Base-by-base conservation (phyloP, 2,888 invertebrate species). In the Elysia crispata region DNA sequence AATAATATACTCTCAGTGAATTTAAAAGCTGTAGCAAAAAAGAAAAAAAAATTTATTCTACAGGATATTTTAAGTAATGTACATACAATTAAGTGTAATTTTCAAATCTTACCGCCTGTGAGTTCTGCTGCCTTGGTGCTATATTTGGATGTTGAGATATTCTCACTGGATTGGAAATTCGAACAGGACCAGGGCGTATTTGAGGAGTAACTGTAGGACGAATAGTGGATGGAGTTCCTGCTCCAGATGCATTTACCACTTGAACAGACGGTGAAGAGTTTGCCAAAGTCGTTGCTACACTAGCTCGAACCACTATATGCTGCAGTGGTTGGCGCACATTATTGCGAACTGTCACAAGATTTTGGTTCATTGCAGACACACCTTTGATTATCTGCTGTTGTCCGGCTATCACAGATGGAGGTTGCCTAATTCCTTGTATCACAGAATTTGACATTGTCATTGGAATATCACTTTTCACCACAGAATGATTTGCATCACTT, bases 341-440 rank as follows among this genome's bases (percentile, higher is more conserved):
- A 33, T 88, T 85, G 72, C 89, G 83, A 18, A 90, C 88, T 73
- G 89, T 86, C 76, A 89, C 88, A 57, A 89, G 85, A 86, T 84
- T 86, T 74, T 87, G 84, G 82, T 85, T 87, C 49, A 77, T 81
- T 64, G 82, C 57, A 15, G 73, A 49, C 13, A 77, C 75, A 41
- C 80, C 83, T 81, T 81, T 81, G 33, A 83, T 77, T 49, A 76
- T 57, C 31, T 80, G 79, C 54, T n/a, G 23, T 18, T 76, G 76
- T 54, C 67, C 50, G n/a, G 80, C 3, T 33, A 76, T 50, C 28
- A 80, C 72, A 70, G 76, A 76, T 67, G 80, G 66, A 28, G 79
- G 77, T 69, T 81, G 82, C 54, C 81, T 81, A 60, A 82, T 77
- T 64, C 82, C 82, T 33, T 82, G 82, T 73, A 82, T 77, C 73